Percentiles rank a stretch among this genome's conserved stretches.
Conservation (phyloP, 2,797 vertebrate genomes). For the Microctenopoma lineatum region DNA sequence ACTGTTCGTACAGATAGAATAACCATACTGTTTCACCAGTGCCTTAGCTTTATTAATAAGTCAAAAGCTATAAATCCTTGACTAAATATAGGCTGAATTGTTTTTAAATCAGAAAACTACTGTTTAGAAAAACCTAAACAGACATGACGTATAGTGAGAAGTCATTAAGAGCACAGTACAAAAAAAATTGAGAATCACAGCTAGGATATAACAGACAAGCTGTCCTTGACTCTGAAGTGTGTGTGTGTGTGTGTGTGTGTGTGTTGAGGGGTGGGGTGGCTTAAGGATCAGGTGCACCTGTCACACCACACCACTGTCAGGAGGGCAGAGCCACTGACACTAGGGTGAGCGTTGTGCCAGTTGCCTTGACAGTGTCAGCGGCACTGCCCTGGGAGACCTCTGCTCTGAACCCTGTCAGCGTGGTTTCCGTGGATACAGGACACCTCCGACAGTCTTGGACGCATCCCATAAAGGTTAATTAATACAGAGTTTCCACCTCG, state of each 20-base stretch:
- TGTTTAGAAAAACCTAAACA: conserved; percentile 22
- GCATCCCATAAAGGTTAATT: conserved; percentile 86
- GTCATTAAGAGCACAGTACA: conserved; percentile 20
- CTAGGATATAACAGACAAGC: conserved; percentile 41
- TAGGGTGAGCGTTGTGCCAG: conserved; percentile 74
- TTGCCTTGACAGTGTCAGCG: conserved; percentile 82
- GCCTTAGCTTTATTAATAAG: conserved; percentile 29
- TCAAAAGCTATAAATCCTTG: conserved; percentile 17
- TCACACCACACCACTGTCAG: conserved; percentile 77
- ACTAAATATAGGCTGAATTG: not conserved
- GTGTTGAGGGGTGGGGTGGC: conserved; percentile 39
- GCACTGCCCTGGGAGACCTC: conserved; percentile 75
- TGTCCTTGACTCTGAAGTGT: conserved; percentile 50
- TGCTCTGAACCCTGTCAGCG: conserved; percentile 84
- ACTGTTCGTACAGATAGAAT: conserved; percentile 1
- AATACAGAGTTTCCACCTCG: conserved; percentile 82
- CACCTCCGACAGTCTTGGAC: conserved; percentile 78
- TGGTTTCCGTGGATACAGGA: conserved; percentile 82
- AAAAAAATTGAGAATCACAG: conserved; percentile 29
- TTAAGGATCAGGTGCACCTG: conserved; percentile 80
- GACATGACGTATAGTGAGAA: conserved; percentile 19
- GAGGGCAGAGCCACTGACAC: conserved; percentile 74
- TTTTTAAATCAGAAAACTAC: conserved; percentile 25
- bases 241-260: conserved; percentile 18
- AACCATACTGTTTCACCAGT: conserved; percentile 3